These are phyloP conservation scores for Anthoscopus minutus DNA, from an alignment of 2,113 vertebrate species.

Conservation along the genomic window DNA sequence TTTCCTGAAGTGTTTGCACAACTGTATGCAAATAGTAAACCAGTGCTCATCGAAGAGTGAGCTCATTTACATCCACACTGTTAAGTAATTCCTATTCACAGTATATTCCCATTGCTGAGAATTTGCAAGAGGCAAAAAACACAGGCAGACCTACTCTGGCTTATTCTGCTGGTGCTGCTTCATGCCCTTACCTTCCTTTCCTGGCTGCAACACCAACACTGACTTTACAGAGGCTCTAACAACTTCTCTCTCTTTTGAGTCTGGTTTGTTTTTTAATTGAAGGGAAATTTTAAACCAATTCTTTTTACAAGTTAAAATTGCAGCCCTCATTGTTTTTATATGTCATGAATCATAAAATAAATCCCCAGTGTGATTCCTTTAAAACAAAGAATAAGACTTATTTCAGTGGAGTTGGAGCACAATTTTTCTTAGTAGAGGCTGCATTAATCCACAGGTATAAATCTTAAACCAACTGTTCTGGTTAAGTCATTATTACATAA, in stretches of 20 bases:
- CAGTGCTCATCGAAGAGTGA: background rate
- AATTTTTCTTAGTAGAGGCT: constrained; percentile 1
- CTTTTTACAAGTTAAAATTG: background rate
- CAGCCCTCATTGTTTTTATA: background rate
- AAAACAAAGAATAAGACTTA: background rate
- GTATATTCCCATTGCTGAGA: background rate
- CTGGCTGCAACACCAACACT: background rate
- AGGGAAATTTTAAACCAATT: background rate
- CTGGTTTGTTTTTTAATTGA: background rate
- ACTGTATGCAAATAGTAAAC: background rate
- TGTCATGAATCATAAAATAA: background rate
- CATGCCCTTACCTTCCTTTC: background rate
- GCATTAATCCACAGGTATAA: background rate
- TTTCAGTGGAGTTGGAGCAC: background rate
- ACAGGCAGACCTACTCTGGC: background rate
- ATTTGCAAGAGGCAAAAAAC: background rate
- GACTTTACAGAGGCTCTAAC: background rate
- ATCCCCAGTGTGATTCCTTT: background rate
- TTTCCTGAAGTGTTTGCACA: background rate
- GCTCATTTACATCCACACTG: background rate
- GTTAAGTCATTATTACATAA: constrained; percentile 4
- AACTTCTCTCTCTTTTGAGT: background rate
- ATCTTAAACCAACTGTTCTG: background rate
- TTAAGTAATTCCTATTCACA: background rate
- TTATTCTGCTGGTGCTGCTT: background rate